Evolutionary conservation across 2,113 vertebrate species (phyloP).

Genomic region (Cynopterus brachyotis): DNA sequence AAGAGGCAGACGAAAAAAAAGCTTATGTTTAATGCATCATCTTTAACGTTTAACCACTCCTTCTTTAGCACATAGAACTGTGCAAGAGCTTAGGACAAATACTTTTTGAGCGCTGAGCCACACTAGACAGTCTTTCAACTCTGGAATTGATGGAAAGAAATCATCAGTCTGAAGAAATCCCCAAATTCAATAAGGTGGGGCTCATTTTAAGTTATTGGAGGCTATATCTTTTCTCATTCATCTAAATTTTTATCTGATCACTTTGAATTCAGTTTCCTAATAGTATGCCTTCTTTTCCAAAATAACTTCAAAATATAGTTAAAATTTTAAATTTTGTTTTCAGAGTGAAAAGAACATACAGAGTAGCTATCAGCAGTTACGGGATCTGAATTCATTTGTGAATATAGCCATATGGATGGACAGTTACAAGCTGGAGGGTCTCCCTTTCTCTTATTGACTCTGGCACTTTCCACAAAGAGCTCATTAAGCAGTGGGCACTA

Average conservation of each 20-base stretch:
- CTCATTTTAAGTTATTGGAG: neutral
- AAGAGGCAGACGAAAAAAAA: conserved; percentile 7
- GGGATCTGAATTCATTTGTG: neutral
- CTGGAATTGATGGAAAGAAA: neutral
- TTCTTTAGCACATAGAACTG: neutral
- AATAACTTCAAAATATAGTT: neutral
- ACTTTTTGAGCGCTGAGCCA: neutral
- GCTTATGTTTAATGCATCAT: neutral
- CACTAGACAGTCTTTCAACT: neutral
- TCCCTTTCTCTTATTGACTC: neutral
- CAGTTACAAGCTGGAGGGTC: neutral
- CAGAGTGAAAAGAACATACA: neutral
- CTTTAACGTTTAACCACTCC: neutral
- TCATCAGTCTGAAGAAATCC: neutral
- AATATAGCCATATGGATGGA: neutral
- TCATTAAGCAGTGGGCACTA: neutral
- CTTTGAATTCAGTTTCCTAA: conserved; percentile 9
- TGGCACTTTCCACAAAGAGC: conserved; percentile 27
- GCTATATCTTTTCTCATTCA: neutral
- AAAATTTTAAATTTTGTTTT: neutral
- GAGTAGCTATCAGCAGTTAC: neutral
- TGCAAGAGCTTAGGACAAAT: neutral
- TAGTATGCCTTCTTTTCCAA: neutral
- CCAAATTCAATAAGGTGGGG: neutral
- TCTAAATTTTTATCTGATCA: neutral